phyloP scores from a whole-genome alignment of 2,888 invertebrate species.

The Oscheius onirici region DNA sequence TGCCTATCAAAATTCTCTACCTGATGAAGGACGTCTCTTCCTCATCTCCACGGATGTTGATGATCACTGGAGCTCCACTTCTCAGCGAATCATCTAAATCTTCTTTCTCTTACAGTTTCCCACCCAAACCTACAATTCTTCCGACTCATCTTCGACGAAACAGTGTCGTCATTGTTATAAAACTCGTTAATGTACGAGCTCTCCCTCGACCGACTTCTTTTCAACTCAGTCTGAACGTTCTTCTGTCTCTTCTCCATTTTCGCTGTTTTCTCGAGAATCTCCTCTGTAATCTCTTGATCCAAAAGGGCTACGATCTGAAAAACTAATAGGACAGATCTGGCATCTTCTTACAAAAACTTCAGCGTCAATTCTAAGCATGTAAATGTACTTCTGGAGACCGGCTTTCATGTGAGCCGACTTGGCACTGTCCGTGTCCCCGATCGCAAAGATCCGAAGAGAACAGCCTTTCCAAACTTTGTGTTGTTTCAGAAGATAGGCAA shows the following conservation, averaged over 20 bases:
- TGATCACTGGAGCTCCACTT: slow-evolving; percentile 18
- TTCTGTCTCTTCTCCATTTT: slow-evolving; percentile 95
- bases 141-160: slow-evolving; percentile 7
- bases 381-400: slow-evolving; percentile 94
- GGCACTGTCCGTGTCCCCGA: slow-evolving; percentile 90
- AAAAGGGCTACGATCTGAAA: slow-evolving; percentile 77
- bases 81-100: slow-evolving; percentile 13
- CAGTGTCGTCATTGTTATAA: slow-evolving; percentile 20
- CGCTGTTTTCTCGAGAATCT: slow-evolving; percentile 95
- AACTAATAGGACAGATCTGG: too few species aligned
- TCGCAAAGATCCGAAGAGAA: slow-evolving; percentile 96
- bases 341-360: slow-evolving; percentile 79
- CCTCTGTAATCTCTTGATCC: slow-evolving; percentile 95
- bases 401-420: slow-evolving; percentile 83
- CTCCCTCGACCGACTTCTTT: slow-evolving; percentile 21
- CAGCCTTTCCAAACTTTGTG: slow-evolving; percentile 96
- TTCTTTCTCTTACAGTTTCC: too few species aligned
- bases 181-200: slow-evolving; percentile 26
- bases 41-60: slow-evolving; percentile 15
- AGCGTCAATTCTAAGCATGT: slow-evolving; percentile 91
- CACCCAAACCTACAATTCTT: slow-evolving; percentile 10
- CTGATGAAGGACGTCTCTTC: slow-evolving; percentile 30
- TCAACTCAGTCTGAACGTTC: slow-evolving; percentile 82
- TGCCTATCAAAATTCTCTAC: background rate
- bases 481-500: slow-evolving; percentile 80